phyloP scores from a whole-genome alignment of 1,140 invertebrate genomes.

The Hetaerina americana region DNA sequence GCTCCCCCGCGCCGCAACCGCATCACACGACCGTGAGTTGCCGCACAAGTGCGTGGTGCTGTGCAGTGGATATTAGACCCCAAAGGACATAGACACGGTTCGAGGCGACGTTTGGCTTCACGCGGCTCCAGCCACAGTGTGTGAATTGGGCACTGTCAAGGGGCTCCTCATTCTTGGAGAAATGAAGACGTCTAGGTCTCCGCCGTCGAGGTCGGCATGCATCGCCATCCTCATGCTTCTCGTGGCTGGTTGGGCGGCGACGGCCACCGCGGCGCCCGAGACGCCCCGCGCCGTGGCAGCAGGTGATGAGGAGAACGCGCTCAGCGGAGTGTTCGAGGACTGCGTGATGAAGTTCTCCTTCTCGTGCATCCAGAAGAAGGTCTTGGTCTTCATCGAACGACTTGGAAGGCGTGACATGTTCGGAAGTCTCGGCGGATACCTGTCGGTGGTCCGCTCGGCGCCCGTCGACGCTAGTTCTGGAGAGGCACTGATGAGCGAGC shows the following conservation, averaged over 20 bases:
- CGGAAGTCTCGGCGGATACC: background rate
- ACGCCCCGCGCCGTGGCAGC: background rate
- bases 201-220: background rate
- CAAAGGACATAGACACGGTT: background rate
- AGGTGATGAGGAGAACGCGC: background rate
- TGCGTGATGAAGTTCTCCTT: background rate
- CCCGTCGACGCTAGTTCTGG: background rate
- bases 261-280: background rate
- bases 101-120: background rate
- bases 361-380: background rate
- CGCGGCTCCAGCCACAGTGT: background rate
- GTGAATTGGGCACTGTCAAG: background rate
- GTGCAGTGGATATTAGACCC: background rate
- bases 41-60: background rate
- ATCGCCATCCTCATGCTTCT: background rate
- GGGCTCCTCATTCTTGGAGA: background rate
- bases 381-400: background rate
- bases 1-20: background rate
- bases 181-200: background rate
- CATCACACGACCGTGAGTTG: background rate
- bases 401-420: background rate
- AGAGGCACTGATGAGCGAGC: background rate
- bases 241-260: background rate
- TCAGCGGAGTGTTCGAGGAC: background rate
- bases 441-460: constrained; percentile 29